Evolutionary conservation across 2,797 vertebrate species (phyloP), one percentile per base, ranked within the genome.

Genomic region (Tokudaia muenninki): DNA sequence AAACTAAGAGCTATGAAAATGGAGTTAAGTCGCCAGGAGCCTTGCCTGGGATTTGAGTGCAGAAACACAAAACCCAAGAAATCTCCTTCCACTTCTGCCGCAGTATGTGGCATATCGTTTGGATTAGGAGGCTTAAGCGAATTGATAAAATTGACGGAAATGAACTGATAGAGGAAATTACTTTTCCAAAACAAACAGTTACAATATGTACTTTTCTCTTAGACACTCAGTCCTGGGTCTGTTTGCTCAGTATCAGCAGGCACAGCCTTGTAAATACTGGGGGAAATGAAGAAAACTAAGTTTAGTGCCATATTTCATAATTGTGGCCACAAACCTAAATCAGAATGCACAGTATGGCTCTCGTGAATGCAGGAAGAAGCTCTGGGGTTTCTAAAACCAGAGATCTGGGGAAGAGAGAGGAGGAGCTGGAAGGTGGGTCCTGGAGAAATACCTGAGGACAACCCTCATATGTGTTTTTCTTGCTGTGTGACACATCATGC

Each of bases 181-280:
- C 95, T 97, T 96, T 95, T 93, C 93, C 86, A 87, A 96, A 95
- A 59, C 77, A 87, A 96, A 90, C 80, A 87, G 75, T 78, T 93
- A 67, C 79, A 79, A 14, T 92, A 87, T 94, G 86, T 92, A 87
- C 95, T 94, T 93, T 96, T 52, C 92, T 95, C 92, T 91, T 86
- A 90, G 93, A 77, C 41, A 6, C 24, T 82, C 44, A 26, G 31
- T 63, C 21, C 17, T 26, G 61, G 50, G 75, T 90, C 87, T 95
- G 63, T 90, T 96, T 95, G 84, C 78, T 93, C 77, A 96, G 84
- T 22, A 50, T 77, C 80, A 82, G 87, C 52, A 61, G 0, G 9
- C 59, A 37, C 31, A 3, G 72, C 29, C 94, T 92, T 86, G 59
- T 78, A 89, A 97, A 94, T 14, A 89, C 61, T 50, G 86, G 55